Conservation (phyloP, 2,797 vertebrate species). For the Sebastes minor region DNA sequence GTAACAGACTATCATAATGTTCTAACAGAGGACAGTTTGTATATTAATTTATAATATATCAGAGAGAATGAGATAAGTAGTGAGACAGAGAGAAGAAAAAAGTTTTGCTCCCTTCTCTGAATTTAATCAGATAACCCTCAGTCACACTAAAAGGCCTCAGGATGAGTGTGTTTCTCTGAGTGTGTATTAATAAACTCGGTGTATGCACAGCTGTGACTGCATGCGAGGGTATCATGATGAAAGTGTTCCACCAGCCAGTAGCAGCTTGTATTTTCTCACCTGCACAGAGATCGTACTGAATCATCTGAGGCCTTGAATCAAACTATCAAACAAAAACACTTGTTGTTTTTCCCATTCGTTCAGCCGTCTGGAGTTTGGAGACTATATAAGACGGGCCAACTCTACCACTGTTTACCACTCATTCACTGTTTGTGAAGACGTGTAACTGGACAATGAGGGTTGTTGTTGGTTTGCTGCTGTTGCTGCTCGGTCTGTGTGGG, state of each 20-base stretch:
- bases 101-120: too few relatives aligned
- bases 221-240: not conserved
- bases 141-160: too few relatives aligned
- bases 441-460: not conserved
- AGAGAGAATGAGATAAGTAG: not conserved
- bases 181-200: not conserved
- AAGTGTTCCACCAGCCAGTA: not conserved
- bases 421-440: not conserved
- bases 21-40: not conserved
- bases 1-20: not conserved
- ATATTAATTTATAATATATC: not conserved
- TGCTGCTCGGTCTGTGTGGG: not conserved
- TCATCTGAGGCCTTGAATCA: not conserved
- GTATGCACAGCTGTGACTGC: not conserved
- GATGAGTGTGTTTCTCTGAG: too few relatives aligned
- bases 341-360: conserved; percentile 10
- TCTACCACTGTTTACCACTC: too few relatives aligned
- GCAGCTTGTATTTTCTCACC: conserved; percentile 20
- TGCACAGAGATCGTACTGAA: not conserved
- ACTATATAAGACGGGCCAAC: too few relatives aligned
- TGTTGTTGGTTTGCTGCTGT: not conserved
- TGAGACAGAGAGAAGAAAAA: not conserved
- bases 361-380: not conserved
- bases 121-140: too few relatives aligned
- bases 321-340: not conserved